Base-by-base conservation (phyloP, 2,888 invertebrate genomes). In the Perizoma affinitatum region DNA sequence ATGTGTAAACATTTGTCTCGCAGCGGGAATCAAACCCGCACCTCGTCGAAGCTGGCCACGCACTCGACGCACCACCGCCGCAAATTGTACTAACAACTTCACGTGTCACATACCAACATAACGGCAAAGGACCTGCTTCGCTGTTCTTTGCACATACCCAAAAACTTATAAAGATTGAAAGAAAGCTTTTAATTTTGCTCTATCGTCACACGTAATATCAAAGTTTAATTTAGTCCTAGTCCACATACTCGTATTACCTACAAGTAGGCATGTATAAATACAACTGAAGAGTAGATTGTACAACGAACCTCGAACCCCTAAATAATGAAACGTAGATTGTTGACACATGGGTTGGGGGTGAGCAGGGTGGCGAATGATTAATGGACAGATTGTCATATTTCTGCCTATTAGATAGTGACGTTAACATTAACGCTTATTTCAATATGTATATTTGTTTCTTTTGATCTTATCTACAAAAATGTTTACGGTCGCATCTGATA, bases 271-370 rank as follows among this genome's bases (percentile, higher is more conserved):
- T 43, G 48, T 62, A 53, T 55, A 56, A 54, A 69, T 66, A 70
- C 70, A 65, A 68, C 54, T 60, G 66, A 67, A 69, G 69, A 68
- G 63, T 73, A 76, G 71, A 73, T 72, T 71, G 71, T 62, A 62
- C 68, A 68, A 74, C 65, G 62, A 71, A 67, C 67, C 69, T 69
- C 70, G 71, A 73, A 74, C 73, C 73, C 78, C 76, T 83, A 80
- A 83, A 84, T 84, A 86, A 86, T 80, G 80, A 79, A 79, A 79
- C 74, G 76, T 79, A 81, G 83, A 84, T 83, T 84, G 86, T 85
- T 85, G 86, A 85, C 84, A 86, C 75, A 73, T 72, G 72, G 75
- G 71, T 69, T 66, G 69, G 72, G 67, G 64, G 68, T 69, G 59
- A 58, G 54, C 61, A 54, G 62, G 65, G 68, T 69, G 74, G 75